Evolutionary conservation across 2,888 invertebrate genomes (phyloP).

Genomic region (Harpalus rubripes): DNA sequence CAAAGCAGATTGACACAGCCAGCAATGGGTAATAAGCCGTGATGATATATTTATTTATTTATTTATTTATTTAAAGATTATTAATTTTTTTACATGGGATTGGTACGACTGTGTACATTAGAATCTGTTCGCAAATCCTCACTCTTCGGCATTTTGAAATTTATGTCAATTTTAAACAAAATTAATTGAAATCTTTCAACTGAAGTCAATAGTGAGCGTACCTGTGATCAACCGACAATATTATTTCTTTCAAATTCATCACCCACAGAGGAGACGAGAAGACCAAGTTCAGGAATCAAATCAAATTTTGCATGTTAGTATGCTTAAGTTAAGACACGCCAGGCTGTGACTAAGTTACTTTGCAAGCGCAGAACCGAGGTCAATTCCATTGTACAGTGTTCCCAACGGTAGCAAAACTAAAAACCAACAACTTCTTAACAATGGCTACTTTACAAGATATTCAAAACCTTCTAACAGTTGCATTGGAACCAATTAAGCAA

Average conservation of each 20-base stretch:
- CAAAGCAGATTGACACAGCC: too few species aligned
- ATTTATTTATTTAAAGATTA: too few species aligned
- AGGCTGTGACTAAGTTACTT: not conserved
- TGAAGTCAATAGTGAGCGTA: not conserved
- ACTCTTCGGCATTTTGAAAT: conserved; percentile 1
- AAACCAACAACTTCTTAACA: not conserved
- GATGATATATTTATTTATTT: too few species aligned
- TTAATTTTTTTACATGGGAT: too few species aligned
- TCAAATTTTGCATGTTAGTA: not conserved
- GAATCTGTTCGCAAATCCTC: not conserved
- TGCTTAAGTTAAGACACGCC: not conserved
- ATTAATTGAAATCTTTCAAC: not conserved
- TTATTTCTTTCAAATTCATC: not conserved
- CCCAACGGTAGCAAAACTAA: not conserved
- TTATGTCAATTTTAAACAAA: not conserved
- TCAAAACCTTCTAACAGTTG: not conserved
- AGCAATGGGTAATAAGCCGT: too few species aligned
- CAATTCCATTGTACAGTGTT: not conserved
- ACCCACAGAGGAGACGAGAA: not conserved
- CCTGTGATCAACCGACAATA: not conserved
- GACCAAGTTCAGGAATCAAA: not conserved
- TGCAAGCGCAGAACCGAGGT: not conserved
- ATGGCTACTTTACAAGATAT: not conserved
- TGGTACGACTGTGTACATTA: not conserved
- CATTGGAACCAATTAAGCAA: not conserved